phyloP scores from a whole-genome alignment of 2,113 vertebrate species.

The Rhagologus leucostigma region DNA sequence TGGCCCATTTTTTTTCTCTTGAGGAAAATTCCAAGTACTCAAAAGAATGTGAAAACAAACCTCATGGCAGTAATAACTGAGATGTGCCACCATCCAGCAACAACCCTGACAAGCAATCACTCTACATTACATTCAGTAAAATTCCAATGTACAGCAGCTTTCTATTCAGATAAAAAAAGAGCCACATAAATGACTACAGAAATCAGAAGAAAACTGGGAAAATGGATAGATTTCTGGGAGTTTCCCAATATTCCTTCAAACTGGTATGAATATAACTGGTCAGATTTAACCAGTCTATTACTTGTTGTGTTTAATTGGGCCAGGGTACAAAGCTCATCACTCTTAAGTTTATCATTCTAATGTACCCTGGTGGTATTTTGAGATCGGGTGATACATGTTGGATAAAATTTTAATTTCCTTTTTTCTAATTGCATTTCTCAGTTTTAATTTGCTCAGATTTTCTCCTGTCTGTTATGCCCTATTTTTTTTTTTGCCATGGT shows the following conservation, averaged over 20 bases:
- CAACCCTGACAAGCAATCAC: not conserved
- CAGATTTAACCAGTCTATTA: not conserved
- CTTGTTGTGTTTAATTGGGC: not conserved
- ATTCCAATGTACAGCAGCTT: not conserved
- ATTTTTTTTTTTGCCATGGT: not conserved
- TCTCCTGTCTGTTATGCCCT: not conserved
- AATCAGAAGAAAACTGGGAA: not conserved
- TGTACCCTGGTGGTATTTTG: not conserved
- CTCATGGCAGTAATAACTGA: constrained; percentile 15
- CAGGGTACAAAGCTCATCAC: not conserved
- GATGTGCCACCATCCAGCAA: not conserved
- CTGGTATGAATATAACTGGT: not conserved
- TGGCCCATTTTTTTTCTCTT: not conserved
- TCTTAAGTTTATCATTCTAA: not conserved
- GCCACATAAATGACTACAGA: not conserved
- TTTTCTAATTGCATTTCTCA: not conserved
- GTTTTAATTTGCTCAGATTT: not conserved
- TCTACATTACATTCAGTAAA: not conserved
- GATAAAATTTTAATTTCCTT: not conserved
- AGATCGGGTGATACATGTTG: not conserved
- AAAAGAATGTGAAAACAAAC: constrained; percentile 14
- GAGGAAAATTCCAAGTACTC: constrained; percentile 17
- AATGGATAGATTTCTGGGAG: not conserved
- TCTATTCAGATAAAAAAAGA: not conserved
- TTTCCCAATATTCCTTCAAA: not conserved